A percentile compares a stretch with the other conserved stretches of the same genome.
Conservation (phyloP, 2,888 invertebrate genomes). For the Lasioglossum calceatum region DNA sequence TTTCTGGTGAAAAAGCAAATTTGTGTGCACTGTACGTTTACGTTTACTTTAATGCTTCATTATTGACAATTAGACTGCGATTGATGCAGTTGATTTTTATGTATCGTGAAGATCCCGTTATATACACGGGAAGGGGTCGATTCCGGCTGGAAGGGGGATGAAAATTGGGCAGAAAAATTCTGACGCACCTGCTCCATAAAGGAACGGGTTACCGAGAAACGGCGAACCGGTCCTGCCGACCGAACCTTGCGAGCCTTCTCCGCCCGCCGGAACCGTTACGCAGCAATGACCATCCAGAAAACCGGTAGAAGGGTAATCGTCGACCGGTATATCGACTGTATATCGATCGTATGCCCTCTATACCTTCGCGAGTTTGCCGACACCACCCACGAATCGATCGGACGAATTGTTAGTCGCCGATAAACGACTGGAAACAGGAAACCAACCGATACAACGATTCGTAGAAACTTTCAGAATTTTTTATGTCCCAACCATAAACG, state of each 20-base stretch:
- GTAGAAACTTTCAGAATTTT: background rate
- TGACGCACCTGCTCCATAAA: constrained; percentile 55
- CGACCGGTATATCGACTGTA: constrained; percentile 43
- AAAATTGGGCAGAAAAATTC: constrained; percentile 46
- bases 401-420: constrained; percentile 5
- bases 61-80: no score
- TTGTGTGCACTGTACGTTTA: no score
- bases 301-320: constrained; percentile 67
- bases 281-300: constrained; percentile 63
- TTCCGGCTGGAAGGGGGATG: background rate
- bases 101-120: background rate
- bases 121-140: background rate
- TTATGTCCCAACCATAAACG: background rate
- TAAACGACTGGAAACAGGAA: background rate
- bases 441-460: background rate
- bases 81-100: background rate
- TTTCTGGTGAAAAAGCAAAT: no score
- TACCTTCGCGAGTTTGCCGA: constrained; percentile 4
- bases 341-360: constrained; percentile 9
- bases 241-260: constrained; percentile 50
- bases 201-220: constrained; percentile 64
- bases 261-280: constrained; percentile 68
- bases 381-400: constrained; percentile 34
- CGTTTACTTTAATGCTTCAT: no score
- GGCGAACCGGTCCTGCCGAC: constrained; percentile 65